Evolutionary conservation across 2,797 vertebrate species (phyloP).

Genomic region (Phalanger gymnotis): DNA sequence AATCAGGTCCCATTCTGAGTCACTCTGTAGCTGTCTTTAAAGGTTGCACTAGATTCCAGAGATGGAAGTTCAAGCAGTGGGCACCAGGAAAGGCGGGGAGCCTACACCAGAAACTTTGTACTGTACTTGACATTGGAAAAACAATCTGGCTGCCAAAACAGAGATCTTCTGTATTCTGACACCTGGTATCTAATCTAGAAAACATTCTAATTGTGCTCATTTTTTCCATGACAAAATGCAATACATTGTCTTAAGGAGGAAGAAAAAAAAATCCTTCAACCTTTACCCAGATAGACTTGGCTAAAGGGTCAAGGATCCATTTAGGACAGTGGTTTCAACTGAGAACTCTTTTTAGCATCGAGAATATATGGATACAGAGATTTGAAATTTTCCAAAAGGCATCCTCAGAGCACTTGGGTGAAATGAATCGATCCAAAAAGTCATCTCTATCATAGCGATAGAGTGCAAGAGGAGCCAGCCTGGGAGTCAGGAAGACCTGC

Average conservation of each 20-base stretch:
- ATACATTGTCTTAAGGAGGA: conserved; percentile 33
- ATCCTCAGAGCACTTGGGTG: conserved; percentile 6
- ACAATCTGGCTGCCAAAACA: conserved; percentile 52
- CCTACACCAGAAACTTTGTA: conserved; percentile 63
- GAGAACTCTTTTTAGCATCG: neutral
- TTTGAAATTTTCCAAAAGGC: conserved; percentile 50
- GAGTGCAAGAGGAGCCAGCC: neutral
- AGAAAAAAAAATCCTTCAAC: conserved; percentile 11
- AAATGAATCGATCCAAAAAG: conserved; percentile 18
- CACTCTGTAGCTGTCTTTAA: neutral
- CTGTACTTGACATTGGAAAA: conserved; percentile 62
- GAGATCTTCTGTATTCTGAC: conserved; percentile 36
- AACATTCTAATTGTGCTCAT: conserved; percentile 62
- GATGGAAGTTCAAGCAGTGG: neutral
- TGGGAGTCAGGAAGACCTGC: neutral
- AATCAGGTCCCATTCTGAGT: conserved; percentile 16
- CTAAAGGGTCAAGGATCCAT: conserved; percentile 31
- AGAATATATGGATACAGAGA: conserved; percentile 46
- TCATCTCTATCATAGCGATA: neutral
- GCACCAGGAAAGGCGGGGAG: neutral
- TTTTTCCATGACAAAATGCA: conserved; percentile 71
- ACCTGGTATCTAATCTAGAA: conserved; percentile 71
- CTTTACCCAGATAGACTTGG: conserved; percentile 56
- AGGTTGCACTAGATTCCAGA: neutral
- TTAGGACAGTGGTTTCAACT: conserved; percentile 13